Percentiles rank a stretch among this genome's conserved stretches.
phyloP scores from a whole-genome alignment of 2,797 vertebrate species.

The Astyanax mexicanus region DNA sequence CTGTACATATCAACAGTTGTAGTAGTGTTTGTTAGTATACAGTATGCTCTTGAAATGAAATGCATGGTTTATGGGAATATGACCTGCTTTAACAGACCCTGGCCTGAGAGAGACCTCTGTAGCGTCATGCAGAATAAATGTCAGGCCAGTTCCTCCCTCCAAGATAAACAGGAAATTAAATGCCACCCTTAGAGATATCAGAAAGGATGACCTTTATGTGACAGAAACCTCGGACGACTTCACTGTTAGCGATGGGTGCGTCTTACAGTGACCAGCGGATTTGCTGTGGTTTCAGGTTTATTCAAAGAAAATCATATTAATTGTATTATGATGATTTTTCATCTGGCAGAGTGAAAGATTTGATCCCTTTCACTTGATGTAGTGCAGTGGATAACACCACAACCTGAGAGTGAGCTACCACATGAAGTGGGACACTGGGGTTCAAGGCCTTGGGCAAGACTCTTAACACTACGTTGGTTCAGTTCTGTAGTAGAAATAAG shows the following conservation, averaged over 20 bases:
- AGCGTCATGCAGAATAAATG: conserved; percentile 49
- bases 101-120: conserved; percentile 14
- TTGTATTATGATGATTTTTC: no score
- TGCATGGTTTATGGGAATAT: not conserved
- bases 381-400: no score
- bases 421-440: no score
- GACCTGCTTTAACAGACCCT: conserved; percentile 7
- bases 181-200: conserved; percentile 49
- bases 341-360: no score
- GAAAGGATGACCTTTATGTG: conserved; percentile 51
- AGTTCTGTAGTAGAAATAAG: no score
- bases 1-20: not conserved
- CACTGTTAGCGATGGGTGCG: not conserved
- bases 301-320: no score
- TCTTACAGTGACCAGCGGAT: not conserved
- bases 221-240: conserved; percentile 20
- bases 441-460: no score
- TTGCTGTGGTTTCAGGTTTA: not conserved
- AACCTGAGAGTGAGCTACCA: no score
- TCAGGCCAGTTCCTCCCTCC: conserved; percentile 40
- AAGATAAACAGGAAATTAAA: conserved; percentile 55
- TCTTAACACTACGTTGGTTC: no score
- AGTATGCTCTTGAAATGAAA: conserved; percentile 10
- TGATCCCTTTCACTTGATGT: no score
- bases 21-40: not conserved